Percentiles rank a stretch among this genome's conserved stretches.
phyloP scores from a whole-genome alignment of 1,140 invertebrate species.

The Neodiprion virginianus region DNA sequence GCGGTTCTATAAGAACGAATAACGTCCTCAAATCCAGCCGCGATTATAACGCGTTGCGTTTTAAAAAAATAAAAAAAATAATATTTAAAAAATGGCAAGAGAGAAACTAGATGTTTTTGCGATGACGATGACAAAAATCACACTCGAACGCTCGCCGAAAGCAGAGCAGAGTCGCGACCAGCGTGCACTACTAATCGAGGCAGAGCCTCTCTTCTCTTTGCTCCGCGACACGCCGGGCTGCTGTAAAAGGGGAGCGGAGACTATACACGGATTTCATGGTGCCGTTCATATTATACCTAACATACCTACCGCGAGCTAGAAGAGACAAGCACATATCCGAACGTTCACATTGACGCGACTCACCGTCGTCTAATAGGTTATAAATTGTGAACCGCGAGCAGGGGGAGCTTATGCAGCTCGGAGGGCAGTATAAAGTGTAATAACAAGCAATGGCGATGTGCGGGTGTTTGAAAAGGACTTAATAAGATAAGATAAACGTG shows the following conservation, averaged over 20 bases:
- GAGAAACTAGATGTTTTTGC: no score
- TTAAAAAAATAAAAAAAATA: no score
- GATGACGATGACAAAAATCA: no score
- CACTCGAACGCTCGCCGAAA: neutral
- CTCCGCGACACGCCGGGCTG: neutral
- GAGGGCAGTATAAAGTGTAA: no score
- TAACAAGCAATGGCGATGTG: no score
- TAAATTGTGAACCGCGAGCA: neutral
- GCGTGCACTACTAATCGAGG: neutral
- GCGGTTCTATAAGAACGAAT: no score
- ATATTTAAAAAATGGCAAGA: no score
- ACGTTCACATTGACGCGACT: neutral
- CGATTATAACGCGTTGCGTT: no score
- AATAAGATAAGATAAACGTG: no score
- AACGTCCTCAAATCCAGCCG: no score
- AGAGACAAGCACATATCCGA: neutral
- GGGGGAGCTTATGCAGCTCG: neutral
- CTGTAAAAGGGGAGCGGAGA: constrained; percentile 6
- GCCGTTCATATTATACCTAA: neutral
- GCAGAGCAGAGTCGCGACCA: neutral
- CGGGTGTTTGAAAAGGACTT: no score
- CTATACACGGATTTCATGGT: constrained; percentile 1
- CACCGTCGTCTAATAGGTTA: neutral
- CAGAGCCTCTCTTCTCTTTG: neutral
- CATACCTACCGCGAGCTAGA: neutral